Conservation (phyloP, 2,797 vertebrate genomes). For the Oreortyx pictus region DNA sequence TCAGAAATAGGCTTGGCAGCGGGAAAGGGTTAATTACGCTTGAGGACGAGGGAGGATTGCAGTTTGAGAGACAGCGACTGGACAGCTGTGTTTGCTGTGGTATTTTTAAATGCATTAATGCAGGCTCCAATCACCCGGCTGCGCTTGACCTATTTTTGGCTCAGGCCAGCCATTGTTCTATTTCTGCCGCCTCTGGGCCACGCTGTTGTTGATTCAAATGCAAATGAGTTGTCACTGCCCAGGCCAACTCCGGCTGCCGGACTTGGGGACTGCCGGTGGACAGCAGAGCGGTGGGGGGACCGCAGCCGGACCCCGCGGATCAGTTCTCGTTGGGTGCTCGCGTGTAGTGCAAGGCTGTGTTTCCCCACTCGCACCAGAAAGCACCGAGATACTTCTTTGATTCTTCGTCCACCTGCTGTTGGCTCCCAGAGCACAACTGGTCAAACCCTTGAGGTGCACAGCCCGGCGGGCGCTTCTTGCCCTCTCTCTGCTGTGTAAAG, state of each 20-base stretch:
- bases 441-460: conserved; percentile 13
- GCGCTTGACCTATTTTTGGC: conserved; percentile 99
- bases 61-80: conserved; percentile 86
- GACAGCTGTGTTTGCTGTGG: conserved; percentile 99
- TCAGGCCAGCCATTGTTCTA: conserved; percentile 99
- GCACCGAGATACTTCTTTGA: conserved; percentile 66
- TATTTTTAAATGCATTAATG: conserved; percentile 99
- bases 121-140: conserved; percentile 97
- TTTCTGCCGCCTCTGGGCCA: conserved; percentile 98
- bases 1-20: background rate
- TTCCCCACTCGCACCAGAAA: conserved; percentile 30
- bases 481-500: background rate
- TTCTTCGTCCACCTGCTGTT: conserved; percentile 79
- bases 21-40: conserved; percentile 76
- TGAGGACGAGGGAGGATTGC: conserved; percentile 70
- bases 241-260: conserved; percentile 82
- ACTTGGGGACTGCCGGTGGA: conserved; percentile 3
- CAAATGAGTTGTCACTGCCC: conserved; percentile 91
- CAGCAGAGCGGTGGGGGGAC: conserved; percentile 56
- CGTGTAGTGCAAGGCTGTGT: conserved; percentile 59
- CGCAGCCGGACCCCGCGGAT: conserved; percentile 57
- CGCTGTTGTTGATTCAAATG: conserved; percentile 99
- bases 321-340: conserved; percentile 52
- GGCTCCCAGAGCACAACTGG: conserved; percentile 69
- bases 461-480: background rate